These are phyloP conservation scores for Cynoglossus semilaevis DNA, from an alignment of 2,113 vertebrate genomes.

Conservation along the genomic window DNA sequence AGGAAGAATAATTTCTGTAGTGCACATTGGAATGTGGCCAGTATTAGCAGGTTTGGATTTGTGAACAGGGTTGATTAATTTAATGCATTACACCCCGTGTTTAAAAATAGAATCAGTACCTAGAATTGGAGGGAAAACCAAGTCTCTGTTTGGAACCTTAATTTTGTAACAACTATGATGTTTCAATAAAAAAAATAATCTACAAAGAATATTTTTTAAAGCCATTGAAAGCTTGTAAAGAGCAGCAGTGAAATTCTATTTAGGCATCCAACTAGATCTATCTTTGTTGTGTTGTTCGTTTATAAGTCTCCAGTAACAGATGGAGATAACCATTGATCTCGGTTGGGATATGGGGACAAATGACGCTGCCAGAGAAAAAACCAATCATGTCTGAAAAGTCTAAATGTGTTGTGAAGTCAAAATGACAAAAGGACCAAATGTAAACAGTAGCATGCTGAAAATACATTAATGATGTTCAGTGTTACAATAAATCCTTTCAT, in stretches of 20 bases:
- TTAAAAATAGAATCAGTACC: too few species aligned
- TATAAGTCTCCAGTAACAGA: slow-evolving; percentile 39
- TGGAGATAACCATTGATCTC: slow-evolving; percentile 42
- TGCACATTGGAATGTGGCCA: slow-evolving; percentile 9
- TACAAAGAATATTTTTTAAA: slow-evolving; percentile 26
- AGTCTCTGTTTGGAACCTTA: too few species aligned
- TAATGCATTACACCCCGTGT: too few species aligned
- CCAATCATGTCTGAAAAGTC: neutral
- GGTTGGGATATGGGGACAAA: slow-evolving; percentile 15
- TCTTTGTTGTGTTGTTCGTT: slow-evolving; percentile 25
- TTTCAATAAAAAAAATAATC: too few species aligned
- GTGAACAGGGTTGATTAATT: neutral
- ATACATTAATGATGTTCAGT: too few species aligned
- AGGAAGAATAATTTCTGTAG: neutral
- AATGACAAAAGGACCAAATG: too few species aligned
- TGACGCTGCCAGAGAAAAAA: slow-evolving; percentile 16
- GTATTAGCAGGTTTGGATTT: slow-evolving; percentile 12
- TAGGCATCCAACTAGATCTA: slow-evolving; percentile 17
- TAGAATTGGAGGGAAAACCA: too few species aligned
- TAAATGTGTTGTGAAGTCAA: slow-evolving; percentile 6
- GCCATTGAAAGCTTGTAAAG: slow-evolving; percentile 25
- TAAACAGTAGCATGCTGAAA: too few species aligned
- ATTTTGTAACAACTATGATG: too few species aligned
- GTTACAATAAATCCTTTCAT: too few species aligned
- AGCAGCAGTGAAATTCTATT: slow-evolving; percentile 47